phyloP scores from a whole-genome alignment of 2,113 vertebrate species.

The Vulpes vulpes region DNA sequence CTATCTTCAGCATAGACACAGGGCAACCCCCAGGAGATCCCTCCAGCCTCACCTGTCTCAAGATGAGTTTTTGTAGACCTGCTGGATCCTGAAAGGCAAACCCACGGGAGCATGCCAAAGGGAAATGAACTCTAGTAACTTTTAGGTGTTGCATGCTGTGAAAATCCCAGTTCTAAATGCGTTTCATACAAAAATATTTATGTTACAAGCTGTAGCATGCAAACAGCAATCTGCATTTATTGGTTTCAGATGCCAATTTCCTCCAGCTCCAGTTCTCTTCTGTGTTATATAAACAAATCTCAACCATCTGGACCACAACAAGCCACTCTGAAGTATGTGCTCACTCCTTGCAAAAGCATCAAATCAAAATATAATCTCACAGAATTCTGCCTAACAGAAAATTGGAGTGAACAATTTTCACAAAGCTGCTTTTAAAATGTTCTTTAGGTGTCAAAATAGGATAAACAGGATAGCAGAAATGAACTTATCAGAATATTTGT shows the following conservation, averaged over 20 bases:
- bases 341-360: slow-evolving; percentile 38
- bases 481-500: neutral
- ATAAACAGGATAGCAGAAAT: neutral
- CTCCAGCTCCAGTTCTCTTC: slow-evolving; percentile 60
- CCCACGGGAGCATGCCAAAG: neutral
- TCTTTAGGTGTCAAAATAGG: neutral
- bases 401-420: neutral
- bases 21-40: neutral
- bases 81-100: neutral
- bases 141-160: neutral
- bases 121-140: slow-evolving; percentile 40
- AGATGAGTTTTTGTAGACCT: neutral
- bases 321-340: slow-evolving; percentile 53
- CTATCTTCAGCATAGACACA: neutral
- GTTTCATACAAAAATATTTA: slow-evolving; percentile 75
- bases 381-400: slow-evolving; percentile 59
- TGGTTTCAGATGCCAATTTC: slow-evolving; percentile 66
- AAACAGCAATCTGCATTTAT: slow-evolving; percentile 71
- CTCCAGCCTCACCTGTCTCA: neutral
- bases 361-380: slow-evolving; percentile 45
- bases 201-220: slow-evolving; percentile 63
- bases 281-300: slow-evolving; percentile 71
- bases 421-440: neutral
- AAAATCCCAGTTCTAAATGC: slow-evolving; percentile 33
- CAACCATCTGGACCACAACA: slow-evolving; percentile 74